A percentile compares a stretch with the other conserved stretches of the same genome.
Conservation (phyloP, 2,888 invertebrate species). For the Nebria brevicollis region DNA sequence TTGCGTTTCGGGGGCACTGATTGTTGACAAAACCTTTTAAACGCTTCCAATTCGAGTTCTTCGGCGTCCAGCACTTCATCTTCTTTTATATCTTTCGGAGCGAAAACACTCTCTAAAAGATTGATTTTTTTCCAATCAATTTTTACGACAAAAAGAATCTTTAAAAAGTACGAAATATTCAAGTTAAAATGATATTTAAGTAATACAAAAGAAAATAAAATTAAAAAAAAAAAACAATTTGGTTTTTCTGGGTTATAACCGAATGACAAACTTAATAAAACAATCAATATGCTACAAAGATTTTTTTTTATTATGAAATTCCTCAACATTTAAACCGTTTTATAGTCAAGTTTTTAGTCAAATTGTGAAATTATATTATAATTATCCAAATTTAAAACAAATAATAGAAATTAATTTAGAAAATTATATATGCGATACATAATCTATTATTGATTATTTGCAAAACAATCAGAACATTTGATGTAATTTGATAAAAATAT, state of each 20-base stretch:
- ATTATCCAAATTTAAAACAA: too few species aligned
- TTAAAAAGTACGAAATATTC: conserved; percentile 1
- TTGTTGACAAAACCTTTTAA: conserved; percentile 87
- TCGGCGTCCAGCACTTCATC: conserved; percentile 81
- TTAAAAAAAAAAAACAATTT: neutral
- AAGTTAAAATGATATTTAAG: neutral
- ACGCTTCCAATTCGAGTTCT: conserved; percentile 85
- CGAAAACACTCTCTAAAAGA: conserved; percentile 74
- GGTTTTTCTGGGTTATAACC: neutral
- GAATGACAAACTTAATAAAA: neutral
- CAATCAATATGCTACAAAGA: neutral
- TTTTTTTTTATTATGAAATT: too few species aligned
- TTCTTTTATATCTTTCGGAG: conserved; percentile 83
- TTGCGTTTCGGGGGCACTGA: conserved; percentile 82
- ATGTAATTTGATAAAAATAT: too few species aligned
- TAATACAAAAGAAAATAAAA: neutral
- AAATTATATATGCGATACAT: too few species aligned
- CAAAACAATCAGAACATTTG: too few species aligned
- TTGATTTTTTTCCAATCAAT: conserved; percentile 1
- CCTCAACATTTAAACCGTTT: too few species aligned
- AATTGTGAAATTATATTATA: too few species aligned
- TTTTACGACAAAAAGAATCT: conserved; percentile 8
- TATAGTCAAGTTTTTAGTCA: too few species aligned
- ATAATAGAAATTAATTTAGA: too few species aligned
- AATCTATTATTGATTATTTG: too few species aligned